Evolutionary conservation across 2,113 vertebrate genomes (phyloP), one percentile per base, ranked within the genome.

Genomic region (Notarius lentiginosus): DNA sequence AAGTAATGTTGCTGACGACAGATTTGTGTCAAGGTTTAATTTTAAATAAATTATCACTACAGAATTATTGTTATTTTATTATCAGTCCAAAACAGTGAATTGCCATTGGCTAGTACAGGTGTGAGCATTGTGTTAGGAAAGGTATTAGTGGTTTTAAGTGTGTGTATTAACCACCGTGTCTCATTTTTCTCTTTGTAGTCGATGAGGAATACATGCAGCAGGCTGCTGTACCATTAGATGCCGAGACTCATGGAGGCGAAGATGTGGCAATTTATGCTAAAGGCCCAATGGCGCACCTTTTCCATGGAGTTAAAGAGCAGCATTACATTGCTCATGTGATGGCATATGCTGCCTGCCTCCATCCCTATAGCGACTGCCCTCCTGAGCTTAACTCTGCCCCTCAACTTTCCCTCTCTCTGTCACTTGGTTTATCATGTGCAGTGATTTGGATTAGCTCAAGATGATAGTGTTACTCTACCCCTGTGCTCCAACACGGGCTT

Each of bases 141-240:
- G 5, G 34, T 47, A 22, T 75, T 49, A 22, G 27, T 5, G 11
- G 41, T 34, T 15, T 72, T 41, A 34, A 41, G 15, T 27, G 17
- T 65, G 12, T 80, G 10, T 60, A 41, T 61, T 61, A 17, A 27
- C n/a, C 5, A 6, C 27, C 61, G 15, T 84, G 22, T 76, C 84
- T 80, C 55, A 24, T 76, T 24, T 7, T 41, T 20, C 47, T 89
- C 73, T 84, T 65, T 88, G 3, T 81, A 96, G 95, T 93, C 14
- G 93, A 95, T 83, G 94, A 95, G 75, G 94, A 95, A 90, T 96
- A 96, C 91, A 95, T 94, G 94, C 95, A 96, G 90, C 95, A 96
- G 90, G 94, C 95, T 11, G 95, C 95, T 1, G 95, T 96, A 9
- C 95, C 95, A 1, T 58, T 96, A 86, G 93, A 94, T 73, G 81